Evolutionary conservation across 2,888 invertebrate genomes (phyloP).

Genomic region (Sarcophaga caerulescens): DNA sequence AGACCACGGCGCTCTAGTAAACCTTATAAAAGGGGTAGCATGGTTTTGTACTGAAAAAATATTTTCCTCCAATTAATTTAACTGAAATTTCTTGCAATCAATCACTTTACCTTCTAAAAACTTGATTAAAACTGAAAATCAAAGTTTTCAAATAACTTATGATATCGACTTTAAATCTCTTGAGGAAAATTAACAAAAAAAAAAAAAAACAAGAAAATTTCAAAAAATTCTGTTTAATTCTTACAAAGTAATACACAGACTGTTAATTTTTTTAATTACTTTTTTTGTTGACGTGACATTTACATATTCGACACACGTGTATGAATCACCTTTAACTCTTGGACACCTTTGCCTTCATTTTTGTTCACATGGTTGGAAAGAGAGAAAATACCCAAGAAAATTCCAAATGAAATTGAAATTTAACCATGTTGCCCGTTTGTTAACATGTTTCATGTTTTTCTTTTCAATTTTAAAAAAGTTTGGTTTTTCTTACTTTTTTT

Average conservation of each 20-base stretch:
- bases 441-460: background rate
- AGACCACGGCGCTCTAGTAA: no score
- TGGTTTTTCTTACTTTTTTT: background rate
- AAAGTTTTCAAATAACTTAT: background rate
- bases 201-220: background rate
- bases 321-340: slow-evolving; percentile 40
- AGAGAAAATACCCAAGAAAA: background rate
- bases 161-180: background rate
- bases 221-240: background rate
- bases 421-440: background rate
- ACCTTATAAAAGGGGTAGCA: no score
- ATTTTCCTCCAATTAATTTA: no score
- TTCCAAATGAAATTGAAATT: background rate
- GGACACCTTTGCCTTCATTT: background rate
- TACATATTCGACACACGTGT: slow-evolving; percentile 51
- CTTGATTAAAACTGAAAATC: background rate
- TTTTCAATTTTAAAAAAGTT: background rate
- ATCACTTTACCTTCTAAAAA: background rate
- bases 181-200: background rate
- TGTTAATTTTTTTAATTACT: background rate
- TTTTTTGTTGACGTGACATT: slow-evolving; percentile 30
- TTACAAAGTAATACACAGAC: background rate
- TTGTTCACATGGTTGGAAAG: background rate
- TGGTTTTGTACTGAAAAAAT: no score
- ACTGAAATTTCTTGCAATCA: no score